Conservation (phyloP, 2,797 vertebrate species). For the Prionace glauca region DNA sequence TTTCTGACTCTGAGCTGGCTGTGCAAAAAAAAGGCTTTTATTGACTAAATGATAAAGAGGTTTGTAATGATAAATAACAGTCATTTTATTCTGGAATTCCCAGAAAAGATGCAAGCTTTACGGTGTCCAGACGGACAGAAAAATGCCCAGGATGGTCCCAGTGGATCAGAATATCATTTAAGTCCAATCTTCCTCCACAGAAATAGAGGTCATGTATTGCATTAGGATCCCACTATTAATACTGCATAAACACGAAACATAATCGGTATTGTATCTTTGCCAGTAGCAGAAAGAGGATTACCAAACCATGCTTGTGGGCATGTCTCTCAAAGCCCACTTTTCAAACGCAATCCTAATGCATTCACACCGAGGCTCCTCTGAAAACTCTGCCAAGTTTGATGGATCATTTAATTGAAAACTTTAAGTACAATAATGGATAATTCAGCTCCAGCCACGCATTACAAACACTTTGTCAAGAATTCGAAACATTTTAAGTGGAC, state of each 20-base stretch:
- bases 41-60: slow-evolving; percentile 99
- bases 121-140: slow-evolving; percentile 79
- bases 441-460: slow-evolving; percentile 64
- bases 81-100: slow-evolving; percentile 99
- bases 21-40: slow-evolving; percentile 92
- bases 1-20: slow-evolving; percentile 97
- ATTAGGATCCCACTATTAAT: slow-evolving; percentile 72
- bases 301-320: slow-evolving; percentile 57
- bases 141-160: slow-evolving; percentile 69
- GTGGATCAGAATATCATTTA: slow-evolving; percentile 76
- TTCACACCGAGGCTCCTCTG: slow-evolving; percentile 48
- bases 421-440: slow-evolving; percentile 70
- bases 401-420: slow-evolving; percentile 74
- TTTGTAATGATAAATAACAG: slow-evolving; percentile 99
- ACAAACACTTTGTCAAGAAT: slow-evolving; percentile 55
- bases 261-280: slow-evolving; percentile 59
- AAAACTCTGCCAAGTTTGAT: slow-evolving; percentile 66
- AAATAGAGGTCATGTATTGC: slow-evolving; percentile 78
- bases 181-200: slow-evolving; percentile 73
- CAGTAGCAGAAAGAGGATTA: slow-evolving; percentile 62
- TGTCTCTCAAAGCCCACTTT: slow-evolving; percentile 41
- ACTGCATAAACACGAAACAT: slow-evolving; percentile 64
- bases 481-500: slow-evolving; percentile 46
- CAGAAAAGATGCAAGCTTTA: slow-evolving; percentile 96
- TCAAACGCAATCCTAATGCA: slow-evolving; percentile 46